A percentile compares a stretch with the other conserved stretches of the same genome.
Evolutionary conservation across 2,113 vertebrate genomes (phyloP).

Genomic region (Tringa solitaria): DNA sequence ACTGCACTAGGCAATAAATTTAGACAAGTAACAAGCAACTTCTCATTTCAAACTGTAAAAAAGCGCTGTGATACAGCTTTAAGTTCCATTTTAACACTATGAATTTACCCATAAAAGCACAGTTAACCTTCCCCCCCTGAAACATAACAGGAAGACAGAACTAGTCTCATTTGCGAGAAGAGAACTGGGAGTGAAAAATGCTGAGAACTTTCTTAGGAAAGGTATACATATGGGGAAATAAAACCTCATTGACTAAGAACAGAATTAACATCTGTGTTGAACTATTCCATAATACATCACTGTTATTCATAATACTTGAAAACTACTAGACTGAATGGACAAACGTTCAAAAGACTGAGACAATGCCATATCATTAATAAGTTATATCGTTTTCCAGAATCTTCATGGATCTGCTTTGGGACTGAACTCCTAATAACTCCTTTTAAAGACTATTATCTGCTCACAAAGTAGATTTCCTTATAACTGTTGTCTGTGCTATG

Average conservation of each 20-base stretch:
- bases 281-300: not conserved
- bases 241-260: not conserved
- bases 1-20: not conserved
- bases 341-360: not conserved
- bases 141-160: not conserved
- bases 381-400: not conserved
- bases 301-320: not conserved
- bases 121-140: not conserved
- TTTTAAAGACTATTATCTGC: not conserved
- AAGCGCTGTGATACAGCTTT: not conserved
- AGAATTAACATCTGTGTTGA: not conserved
- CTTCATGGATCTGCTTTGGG: not conserved
- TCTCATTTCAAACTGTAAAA: constrained; percentile 9
- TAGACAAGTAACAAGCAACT: not conserved
- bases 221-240: not conserved
- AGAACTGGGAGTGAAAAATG: constrained; percentile 28
- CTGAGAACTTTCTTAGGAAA: not conserved
- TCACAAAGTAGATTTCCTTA: not conserved
- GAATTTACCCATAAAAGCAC: not conserved
- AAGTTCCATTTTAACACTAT: not conserved
- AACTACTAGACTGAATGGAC: not conserved
- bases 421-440: not conserved
- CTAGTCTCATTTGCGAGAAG: not conserved
- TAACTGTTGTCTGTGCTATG: not conserved
- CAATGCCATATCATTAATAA: not conserved